Conservation (phyloP, 2,113 vertebrate species). For the Asarcornis scutulata region DNA sequence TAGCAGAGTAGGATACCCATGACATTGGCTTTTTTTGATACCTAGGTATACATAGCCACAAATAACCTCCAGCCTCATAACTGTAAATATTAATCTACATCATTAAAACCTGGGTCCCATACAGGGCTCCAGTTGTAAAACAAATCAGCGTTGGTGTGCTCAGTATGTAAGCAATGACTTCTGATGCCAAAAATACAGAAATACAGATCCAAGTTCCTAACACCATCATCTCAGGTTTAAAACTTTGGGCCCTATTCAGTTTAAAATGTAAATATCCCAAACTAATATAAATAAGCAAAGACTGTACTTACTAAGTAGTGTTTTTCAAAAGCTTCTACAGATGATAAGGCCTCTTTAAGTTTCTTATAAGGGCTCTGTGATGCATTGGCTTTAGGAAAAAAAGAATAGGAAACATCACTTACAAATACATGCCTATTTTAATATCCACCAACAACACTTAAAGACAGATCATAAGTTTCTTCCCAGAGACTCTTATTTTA, state of each 20-base stretch:
- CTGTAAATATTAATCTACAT: not conserved
- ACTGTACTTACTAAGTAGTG: slow-evolving; percentile 91
- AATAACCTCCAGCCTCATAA: not conserved
- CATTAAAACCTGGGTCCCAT: not conserved
- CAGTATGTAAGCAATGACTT: not conserved
- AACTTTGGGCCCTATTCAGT: not conserved
- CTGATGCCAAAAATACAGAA: not conserved
- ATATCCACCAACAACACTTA: not conserved
- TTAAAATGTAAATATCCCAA: not conserved
- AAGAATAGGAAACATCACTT: not conserved
- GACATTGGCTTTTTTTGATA: not conserved
- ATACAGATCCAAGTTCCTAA: not conserved
- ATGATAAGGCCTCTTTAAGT: slow-evolving; percentile 95
- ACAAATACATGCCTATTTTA: not conserved
- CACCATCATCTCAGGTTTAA: not conserved
- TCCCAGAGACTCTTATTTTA: not conserved
- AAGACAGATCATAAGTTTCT: not conserved
- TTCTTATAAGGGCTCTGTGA: slow-evolving; percentile 98
- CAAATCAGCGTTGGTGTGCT: not conserved
- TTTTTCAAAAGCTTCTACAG: slow-evolving; percentile 95
- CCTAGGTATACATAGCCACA: not conserved
- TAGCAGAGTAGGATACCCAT: not conserved
- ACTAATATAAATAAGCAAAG: not conserved
- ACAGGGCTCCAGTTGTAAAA: not conserved
- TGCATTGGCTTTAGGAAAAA: slow-evolving; percentile 83